Conservation (phyloP, 2,888 invertebrate genomes). For the Dynastes grantii region DNA sequence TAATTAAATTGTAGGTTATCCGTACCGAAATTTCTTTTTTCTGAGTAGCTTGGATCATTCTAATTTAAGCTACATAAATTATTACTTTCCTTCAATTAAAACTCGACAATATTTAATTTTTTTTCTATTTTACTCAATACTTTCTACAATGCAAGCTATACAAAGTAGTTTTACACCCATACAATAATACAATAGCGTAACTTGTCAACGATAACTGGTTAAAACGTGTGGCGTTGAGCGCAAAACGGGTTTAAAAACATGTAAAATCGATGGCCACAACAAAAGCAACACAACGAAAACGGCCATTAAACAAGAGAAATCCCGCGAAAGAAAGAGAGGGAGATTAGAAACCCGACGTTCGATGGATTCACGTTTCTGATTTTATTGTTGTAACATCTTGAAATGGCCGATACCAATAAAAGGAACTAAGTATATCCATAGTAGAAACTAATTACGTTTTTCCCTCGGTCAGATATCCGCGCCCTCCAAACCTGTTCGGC, state of each 20-base stretch:
- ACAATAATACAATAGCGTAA: background rate
- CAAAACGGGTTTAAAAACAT: slow-evolving; percentile 14
- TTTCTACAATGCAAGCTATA: background rate
- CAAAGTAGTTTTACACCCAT: background rate
- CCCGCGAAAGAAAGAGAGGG: background rate
- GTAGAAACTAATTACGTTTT: slow-evolving; percentile 16
- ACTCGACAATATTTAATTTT: too few relatives aligned
- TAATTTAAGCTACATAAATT: too few relatives aligned
- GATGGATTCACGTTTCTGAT: slow-evolving; percentile 16
- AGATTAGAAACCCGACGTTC: background rate
- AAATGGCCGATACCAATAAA: slow-evolving; percentile 13
- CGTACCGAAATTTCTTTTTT: too few relatives aligned
- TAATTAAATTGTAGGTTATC: too few relatives aligned
- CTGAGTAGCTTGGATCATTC: too few relatives aligned
- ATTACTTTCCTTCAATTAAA: too few relatives aligned
- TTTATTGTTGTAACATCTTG: slow-evolving; percentile 21
- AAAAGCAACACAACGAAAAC: background rate
- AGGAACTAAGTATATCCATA: slow-evolving; percentile 19
- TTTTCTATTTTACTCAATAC: too few relatives aligned
- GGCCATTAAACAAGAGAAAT: background rate
- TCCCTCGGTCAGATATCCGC: background rate
- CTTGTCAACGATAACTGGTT: slow-evolving; percentile 23
- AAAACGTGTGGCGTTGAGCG: background rate
- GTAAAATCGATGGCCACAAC: background rate
- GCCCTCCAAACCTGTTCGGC: slow-evolving; percentile 11